phyloP scores from a whole-genome alignment of 2,113 vertebrate genomes.

The Microtus oregoni region DNA sequence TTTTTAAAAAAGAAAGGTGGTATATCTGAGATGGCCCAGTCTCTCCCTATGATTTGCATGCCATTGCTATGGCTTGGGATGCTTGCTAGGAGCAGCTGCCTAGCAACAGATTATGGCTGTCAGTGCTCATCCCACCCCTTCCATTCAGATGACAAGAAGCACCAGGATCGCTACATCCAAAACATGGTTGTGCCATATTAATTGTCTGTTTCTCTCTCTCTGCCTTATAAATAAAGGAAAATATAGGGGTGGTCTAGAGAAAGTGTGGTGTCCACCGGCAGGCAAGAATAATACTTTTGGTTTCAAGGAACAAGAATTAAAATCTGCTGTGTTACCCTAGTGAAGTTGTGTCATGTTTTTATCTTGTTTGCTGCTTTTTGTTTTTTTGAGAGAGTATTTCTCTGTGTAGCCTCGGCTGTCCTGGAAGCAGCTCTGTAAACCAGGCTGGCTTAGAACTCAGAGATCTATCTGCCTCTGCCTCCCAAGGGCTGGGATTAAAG shows the following conservation, averaged over 20 bases:
- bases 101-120: not conserved
- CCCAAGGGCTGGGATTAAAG: not conserved
- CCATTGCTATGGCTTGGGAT: constrained; percentile 24
- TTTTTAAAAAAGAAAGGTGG: not conserved
- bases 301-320: constrained; percentile 53
- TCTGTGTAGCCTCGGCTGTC: not conserved
- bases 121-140: not conserved
- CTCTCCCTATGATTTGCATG: constrained; percentile 28
- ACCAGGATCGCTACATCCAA: not conserved
- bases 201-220: constrained; percentile 23
- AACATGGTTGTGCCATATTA: not conserved
- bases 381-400: not conserved
- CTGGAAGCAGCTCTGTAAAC: not conserved
- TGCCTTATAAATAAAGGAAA: constrained; percentile 13
- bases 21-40: not conserved
- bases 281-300: constrained; percentile 27
- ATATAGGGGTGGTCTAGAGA: not conserved
- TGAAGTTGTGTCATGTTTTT: constrained; percentile 15
- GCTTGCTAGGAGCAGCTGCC: not conserved
- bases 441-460: not conserved
- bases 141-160: constrained; percentile 19
- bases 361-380: not conserved
- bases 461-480: not conserved
- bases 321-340: constrained; percentile 4
- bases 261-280: not conserved